These are phyloP conservation scores for Rhaphigaster nebulosa DNA, from an alignment of 2,888 invertebrate species.

Conservation along the genomic window DNA sequence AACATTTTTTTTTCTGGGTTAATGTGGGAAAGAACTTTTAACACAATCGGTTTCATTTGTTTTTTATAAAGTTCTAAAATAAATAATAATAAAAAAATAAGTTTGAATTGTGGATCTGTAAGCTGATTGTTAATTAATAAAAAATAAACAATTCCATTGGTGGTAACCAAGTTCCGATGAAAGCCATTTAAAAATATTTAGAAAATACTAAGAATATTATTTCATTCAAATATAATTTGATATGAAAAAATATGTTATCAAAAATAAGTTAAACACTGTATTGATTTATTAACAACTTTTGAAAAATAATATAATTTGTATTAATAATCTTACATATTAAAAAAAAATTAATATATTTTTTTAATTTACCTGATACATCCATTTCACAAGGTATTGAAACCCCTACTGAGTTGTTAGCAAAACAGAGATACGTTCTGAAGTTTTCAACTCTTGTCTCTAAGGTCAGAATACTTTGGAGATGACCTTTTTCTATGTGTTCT, in stretches of 20 bases:
- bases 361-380: constrained; percentile 71
- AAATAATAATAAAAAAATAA: background rate
- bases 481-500: constrained; percentile 71
- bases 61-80: background rate
- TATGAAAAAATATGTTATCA: background rate
- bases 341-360: background rate
- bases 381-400: constrained; percentile 72
- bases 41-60: background rate
- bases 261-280: background rate
- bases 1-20: background rate
- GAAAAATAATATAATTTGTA: background rate
- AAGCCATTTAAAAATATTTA: background rate
- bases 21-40: background rate
- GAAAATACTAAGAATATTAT: background rate
- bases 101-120: background rate
- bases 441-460: constrained; percentile 76
- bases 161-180: background rate
- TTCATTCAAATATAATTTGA: background rate
- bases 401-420: constrained; percentile 88
- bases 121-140: background rate
- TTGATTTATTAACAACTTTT: background rate
- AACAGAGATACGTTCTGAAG: constrained; percentile 85
- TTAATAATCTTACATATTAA: background rate
- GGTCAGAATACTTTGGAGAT: constrained; percentile 75
- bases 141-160: background rate